Percentiles rank a stretch among this genome's conserved stretches.
Evolutionary conservation across 1,140 invertebrate species (phyloP).

Genomic region (Drosophila dunni): DNA sequence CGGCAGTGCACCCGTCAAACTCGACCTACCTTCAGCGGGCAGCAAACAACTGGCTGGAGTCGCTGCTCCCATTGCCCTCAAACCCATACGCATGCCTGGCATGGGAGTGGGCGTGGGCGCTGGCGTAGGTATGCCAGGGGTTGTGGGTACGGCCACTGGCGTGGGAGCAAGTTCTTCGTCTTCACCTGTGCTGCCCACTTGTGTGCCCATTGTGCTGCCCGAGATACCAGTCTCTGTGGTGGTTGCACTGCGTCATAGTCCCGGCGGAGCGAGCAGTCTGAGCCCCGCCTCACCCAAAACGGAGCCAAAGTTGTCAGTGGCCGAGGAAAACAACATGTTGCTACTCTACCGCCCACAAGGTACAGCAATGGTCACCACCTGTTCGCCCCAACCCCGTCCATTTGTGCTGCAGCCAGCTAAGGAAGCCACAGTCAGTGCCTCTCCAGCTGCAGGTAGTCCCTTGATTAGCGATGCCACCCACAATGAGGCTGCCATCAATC

Average conservation of each 20-base stretch:
- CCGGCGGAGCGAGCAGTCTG: slow-evolving; percentile 18
- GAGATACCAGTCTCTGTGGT: slow-evolving; percentile 79
- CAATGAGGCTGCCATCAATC: slow-evolving; percentile 86
- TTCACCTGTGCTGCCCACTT: slow-evolving; percentile 18
- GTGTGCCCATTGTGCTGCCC: slow-evolving; percentile 74
- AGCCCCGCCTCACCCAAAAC: slow-evolving; percentile 46
- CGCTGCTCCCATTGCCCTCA: slow-evolving; percentile 64
- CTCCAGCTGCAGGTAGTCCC: slow-evolving; percentile 56
- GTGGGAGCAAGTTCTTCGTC: neutral
- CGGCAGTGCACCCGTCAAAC: slow-evolving; percentile 56
- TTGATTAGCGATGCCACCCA: slow-evolving; percentile 72
- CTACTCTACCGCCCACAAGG: slow-evolving; percentile 26
- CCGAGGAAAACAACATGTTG: slow-evolving; percentile 1
- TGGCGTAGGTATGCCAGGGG: neutral
- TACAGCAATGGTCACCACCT: slow-evolving; percentile 2
- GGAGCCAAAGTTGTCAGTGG: neutral
- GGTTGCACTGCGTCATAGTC: slow-evolving; percentile 60
- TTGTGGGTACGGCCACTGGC: neutral
- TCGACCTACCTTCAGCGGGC: slow-evolving; percentile 35
- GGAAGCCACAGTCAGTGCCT: slow-evolving; percentile 45
- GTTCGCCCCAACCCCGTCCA: slow-evolving; percentile 24
- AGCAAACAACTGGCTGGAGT: slow-evolving; percentile 46
- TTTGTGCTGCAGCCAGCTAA: slow-evolving; percentile 53
- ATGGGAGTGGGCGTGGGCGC: neutral
- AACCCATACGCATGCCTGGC: slow-evolving; percentile 30